phyloP scores from a whole-genome alignment of 2,888 invertebrate genomes.

The Himalopsyche kuldschensis region DNA sequence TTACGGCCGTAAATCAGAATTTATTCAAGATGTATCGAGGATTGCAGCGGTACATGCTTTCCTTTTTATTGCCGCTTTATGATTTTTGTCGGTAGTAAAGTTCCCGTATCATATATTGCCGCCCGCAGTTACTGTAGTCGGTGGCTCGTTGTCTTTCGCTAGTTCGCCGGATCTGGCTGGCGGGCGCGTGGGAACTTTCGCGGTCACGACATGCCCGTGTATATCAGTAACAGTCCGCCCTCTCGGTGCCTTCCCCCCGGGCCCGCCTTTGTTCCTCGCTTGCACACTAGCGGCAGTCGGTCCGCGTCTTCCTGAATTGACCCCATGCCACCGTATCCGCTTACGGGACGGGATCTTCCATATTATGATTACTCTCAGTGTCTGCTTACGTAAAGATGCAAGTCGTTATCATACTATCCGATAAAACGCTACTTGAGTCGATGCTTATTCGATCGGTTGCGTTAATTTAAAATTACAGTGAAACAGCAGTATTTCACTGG shows the following conservation, averaged over 20 bases:
- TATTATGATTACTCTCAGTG: too few species aligned
- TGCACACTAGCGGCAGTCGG: neutral
- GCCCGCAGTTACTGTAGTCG: neutral
- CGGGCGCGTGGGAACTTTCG: neutral
- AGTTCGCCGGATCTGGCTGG: neutral
- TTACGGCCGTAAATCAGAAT: neutral
- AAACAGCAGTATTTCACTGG: too few species aligned
- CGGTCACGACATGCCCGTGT: neutral
- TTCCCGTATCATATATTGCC: neutral
- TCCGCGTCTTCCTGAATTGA: neutral
- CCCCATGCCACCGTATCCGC: neutral
- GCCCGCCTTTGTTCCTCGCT: neutral
- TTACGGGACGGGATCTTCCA: neutral
- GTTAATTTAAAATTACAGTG: too few species aligned
- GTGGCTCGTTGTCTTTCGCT: neutral
- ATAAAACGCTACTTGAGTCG: too few species aligned
- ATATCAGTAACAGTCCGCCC: neutral
- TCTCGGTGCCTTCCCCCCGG: neutral
- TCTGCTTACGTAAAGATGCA: too few species aligned
- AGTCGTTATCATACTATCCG: too few species aligned
- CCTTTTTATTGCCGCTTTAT: neutral
- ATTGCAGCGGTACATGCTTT: neutral
- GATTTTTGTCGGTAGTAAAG: neutral
- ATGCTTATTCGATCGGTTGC: too few species aligned
- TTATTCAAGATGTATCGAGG: neutral